phyloP scores from a whole-genome alignment of 1,140 invertebrate species.

The Calliopsis andreniformis region DNA sequence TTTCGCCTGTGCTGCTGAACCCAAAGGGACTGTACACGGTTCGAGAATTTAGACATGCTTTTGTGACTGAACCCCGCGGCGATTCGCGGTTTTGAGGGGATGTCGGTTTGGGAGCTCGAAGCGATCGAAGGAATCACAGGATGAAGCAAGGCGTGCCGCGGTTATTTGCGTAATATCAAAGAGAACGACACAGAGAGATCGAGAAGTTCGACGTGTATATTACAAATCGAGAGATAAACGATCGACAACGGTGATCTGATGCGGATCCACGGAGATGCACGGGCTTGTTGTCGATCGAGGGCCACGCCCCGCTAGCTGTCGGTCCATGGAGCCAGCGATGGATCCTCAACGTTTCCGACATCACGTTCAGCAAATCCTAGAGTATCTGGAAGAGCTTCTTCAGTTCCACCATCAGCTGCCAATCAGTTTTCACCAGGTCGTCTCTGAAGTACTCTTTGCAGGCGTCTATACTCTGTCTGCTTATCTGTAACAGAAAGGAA shows the following conservation, averaged over 20 bases:
- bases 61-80: no score
- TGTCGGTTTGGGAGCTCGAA: not conserved
- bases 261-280: not conserved
- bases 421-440: slow-evolving; percentile 97
- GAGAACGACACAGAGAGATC: slow-evolving; percentile 38
- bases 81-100: no score
- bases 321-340: not conserved
- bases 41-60: no score
- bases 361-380: slow-evolving; percentile 80
- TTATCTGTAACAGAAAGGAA: slow-evolving; percentile 90
- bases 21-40: not conserved
- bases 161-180: slow-evolving; percentile 11
- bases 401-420: slow-evolving; percentile 98
- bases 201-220: slow-evolving; percentile 25
- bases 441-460: slow-evolving; percentile 99
- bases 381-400: slow-evolving; percentile 99
- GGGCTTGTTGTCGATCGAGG: not conserved
- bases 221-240: not conserved
- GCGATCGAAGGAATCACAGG: slow-evolving; percentile 18
- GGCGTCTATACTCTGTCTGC: slow-evolving; percentile 97
- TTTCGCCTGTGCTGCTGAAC: not conserved
- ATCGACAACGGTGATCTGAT: slow-evolving; percentile 11
- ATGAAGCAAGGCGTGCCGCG: slow-evolving; percentile 1
- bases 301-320: not conserved
- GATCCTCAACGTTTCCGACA: slow-evolving; percentile 3